Evolutionary conservation across 2,797 vertebrate genomes (phyloP), one percentile per base, ranked within the genome.

Genomic region (Gallinago stenura): DNA sequence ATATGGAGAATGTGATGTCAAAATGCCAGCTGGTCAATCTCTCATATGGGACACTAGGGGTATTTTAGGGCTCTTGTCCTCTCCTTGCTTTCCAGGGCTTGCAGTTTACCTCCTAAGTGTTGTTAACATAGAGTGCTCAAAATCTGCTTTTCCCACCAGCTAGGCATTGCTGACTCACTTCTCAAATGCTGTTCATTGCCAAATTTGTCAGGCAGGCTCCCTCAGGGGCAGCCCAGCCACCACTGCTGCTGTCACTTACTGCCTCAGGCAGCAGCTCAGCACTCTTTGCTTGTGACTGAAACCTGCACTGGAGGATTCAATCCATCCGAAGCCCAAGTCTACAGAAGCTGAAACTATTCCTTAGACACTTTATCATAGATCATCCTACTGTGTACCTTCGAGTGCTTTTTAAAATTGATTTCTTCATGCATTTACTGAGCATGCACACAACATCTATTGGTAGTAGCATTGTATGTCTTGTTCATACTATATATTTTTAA

Each of bases 361-460:
- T 68, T 75, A 65, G 28, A 21, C 12, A 12, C 15, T 50, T 0
- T 16, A 26, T 70, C 28, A 3, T 33, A 18, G 5, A 15, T 79
- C 12, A 45, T 57, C 77, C 20, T 65, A 14, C 25, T 9, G 33
- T 37, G 8, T 75, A 37, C 8, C 14, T 75, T 33, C 48, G 35
- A 39, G 35, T 56, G 13, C 2, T 13, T 53, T 73, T 65, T 33
- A 18, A 2, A 10, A 51, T 21, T 50, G 33, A n/a, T 72, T 75
- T 68, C 24, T n/a, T 57, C 53, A 10, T 81, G 90, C 11, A 41
- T 35, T 39, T 56, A 13, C 50, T 45, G 68, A 82, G 25, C 17
- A 2, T 17, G 16, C 22, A 60, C 8, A 28, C 6, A 7, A 6
- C 3, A 39, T 51, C 53, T 60, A 0, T 64, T 20, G 60, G 12